phyloP scores from a whole-genome alignment of 2,113 vertebrate genomes.

The Gasterosteus aculeatus region DNA sequence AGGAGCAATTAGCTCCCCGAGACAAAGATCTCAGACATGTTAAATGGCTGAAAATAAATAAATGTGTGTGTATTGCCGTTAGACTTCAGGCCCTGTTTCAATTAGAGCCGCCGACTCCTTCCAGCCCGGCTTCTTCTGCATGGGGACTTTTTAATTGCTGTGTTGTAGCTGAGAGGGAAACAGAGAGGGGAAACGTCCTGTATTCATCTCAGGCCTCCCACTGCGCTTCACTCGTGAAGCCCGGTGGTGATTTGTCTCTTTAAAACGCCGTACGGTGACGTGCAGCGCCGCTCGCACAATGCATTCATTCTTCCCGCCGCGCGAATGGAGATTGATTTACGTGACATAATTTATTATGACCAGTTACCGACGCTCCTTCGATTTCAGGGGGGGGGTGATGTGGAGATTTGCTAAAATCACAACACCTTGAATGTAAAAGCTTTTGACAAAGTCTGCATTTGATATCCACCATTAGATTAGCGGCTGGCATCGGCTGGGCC shows the following conservation, averaged over 20 bases:
- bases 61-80: constrained; percentile 75
- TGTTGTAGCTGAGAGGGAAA: constrained; percentile 71
- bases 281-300: constrained; percentile 72
- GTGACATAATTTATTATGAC: constrained; percentile 77
- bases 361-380: constrained; percentile 60
- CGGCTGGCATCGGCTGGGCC: constrained; percentile 63
- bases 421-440: constrained; percentile 72
- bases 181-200: constrained; percentile 70
- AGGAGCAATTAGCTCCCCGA: constrained; percentile 79
- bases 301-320: constrained; percentile 71
- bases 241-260: constrained; percentile 73
- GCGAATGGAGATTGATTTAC: constrained; percentile 78
- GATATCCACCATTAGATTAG: constrained; percentile 78
- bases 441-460: constrained; percentile 71
- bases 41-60: constrained; percentile 81
- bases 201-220: constrained; percentile 75
- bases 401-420: constrained; percentile 74
- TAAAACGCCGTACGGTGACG: constrained; percentile 66
- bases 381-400: constrained; percentile 66
- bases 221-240: constrained; percentile 61
- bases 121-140: constrained; percentile 51
- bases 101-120: constrained; percentile 75
- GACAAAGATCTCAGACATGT: constrained; percentile 81
- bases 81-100: constrained; percentile 77
- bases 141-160: constrained; percentile 76